These are phyloP conservation scores for Plecotus auritus DNA, from an alignment of 2,113 vertebrate genomes.

Conservation along the genomic window DNA sequence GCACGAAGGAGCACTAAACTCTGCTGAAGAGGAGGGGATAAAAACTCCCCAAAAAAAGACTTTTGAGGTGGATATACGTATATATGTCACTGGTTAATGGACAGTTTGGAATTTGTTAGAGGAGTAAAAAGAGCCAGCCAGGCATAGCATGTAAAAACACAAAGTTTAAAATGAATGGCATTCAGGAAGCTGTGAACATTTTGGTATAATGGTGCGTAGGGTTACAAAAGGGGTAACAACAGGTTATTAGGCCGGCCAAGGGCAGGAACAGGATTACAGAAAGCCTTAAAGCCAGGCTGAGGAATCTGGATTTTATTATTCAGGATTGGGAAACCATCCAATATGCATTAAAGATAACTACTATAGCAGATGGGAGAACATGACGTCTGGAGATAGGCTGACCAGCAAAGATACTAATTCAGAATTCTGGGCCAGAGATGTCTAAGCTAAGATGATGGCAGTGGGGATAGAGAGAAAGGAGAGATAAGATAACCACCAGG, in stretches of 20 bases:
- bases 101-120: neutral
- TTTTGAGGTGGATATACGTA: neutral
- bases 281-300: neutral
- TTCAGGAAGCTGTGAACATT: conserved; percentile 5
- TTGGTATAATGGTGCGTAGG: neutral
- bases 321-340: neutral
- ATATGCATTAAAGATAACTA: neutral
- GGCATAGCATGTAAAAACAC: neutral
- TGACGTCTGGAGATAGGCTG: neutral
- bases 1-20: neutral
- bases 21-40: neutral
- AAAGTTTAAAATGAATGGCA: neutral
- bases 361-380: neutral
- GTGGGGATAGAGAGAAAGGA: neutral
- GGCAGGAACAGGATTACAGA: neutral
- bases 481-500: neutral
- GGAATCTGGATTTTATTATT: conserved; percentile 6
- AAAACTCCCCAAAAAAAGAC: neutral
- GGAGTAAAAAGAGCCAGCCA: neutral
- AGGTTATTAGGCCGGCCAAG: neutral
- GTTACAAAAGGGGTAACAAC: neutral
- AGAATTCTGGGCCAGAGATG: neutral
- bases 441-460: neutral
- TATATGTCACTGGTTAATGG: neutral
- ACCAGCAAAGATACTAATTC: neutral